Evolutionary conservation across 64 coral and sea anemone species (phyloP), one percentile per base, ranked within the genome.

Genomic region (Actinia tenebrosa): DNA sequence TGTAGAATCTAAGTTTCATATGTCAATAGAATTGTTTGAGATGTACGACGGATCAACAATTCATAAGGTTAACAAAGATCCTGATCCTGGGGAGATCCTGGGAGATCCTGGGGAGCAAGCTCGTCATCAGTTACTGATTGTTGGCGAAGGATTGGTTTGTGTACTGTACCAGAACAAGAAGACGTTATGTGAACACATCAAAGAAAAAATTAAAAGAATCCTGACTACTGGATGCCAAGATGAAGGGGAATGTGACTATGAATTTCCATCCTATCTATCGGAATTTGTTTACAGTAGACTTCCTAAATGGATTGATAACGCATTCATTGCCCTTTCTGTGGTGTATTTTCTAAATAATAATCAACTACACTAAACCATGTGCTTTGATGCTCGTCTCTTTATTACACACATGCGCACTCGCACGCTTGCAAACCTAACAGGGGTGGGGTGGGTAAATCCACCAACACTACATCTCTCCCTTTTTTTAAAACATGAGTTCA

Each of bases 61-160:
- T 43, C 69, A 16, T 7, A 75, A 42, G 64, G 20, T 71, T 14
- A 45, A 53, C 53, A 69, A 60, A 22, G 18, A 53, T 53, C 37
- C 72, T 6, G 64, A 72, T n/a, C n/a, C n/a, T n/a, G n/a, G n/a
- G n/a, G n/a, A n/a, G n/a, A n/a, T n/a, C n/a, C n/a, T n/a, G n/a
- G n/a, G n/a, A n/a, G n/a, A n/a, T n/a, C n/a, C n/a, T n/a, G 71
- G 47, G 10, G 14, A 44, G 60, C 44, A 71, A 53, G 25, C n/a
- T 13, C 69, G 42, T 75, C 64, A 54, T 71, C 64, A 44, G 60
- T 52, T 86, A 71, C 45, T 86, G 64, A 71, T 86, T 13, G 45
- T 86, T 60, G 85, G 71, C 17, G 64, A 72, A 11, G 85, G 85
- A n/a, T 69, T 86, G 50, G 64, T 45, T 86, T 86, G 43, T 30